These are phyloP conservation scores for Ctenoplectra terminalis DNA, from an alignment of 1,140 invertebrate genomes.

Conservation along the genomic window DNA sequence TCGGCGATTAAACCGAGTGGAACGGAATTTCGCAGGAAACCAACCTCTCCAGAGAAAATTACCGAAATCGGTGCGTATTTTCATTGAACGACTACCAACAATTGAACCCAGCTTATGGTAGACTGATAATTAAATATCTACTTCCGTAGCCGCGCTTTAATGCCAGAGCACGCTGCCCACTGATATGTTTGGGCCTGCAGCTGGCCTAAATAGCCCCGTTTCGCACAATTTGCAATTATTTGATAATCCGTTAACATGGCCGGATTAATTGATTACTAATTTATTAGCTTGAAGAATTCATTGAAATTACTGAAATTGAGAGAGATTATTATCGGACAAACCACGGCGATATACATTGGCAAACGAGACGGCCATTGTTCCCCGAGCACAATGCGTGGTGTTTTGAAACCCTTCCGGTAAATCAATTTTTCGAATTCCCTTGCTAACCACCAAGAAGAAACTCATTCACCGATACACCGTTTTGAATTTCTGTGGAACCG, in stretches of 20 bases:
- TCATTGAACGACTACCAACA: background rate
- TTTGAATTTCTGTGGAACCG: background rate
- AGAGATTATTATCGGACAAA: conserved; percentile 36
- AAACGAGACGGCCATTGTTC: conserved; percentile 20
- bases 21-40: background rate
- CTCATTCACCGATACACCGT: too few relatives aligned
- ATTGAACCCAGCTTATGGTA: background rate
- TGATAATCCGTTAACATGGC: conserved; percentile 46
- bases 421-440: conserved; percentile 16
- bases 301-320: conserved; percentile 37
- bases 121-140: conserved; percentile 40
- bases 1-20: too few relatives aligned
- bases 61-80: background rate
- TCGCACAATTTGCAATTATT: conserved; percentile 43
- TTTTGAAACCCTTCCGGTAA: conserved; percentile 11
- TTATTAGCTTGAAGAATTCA: conserved; percentile 36
- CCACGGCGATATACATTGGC: background rate
- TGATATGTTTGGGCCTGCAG: conserved; percentile 17
- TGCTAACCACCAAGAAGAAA: background rate
- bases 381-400: background rate
- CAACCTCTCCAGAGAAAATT: background rate
- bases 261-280: conserved; percentile 43
- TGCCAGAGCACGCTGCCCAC: background rate
- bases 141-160: background rate
- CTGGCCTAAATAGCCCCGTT: conserved; percentile 24